Conservation (phyloP, 2,113 vertebrate genomes). For the Crotalus helleri region DNA sequence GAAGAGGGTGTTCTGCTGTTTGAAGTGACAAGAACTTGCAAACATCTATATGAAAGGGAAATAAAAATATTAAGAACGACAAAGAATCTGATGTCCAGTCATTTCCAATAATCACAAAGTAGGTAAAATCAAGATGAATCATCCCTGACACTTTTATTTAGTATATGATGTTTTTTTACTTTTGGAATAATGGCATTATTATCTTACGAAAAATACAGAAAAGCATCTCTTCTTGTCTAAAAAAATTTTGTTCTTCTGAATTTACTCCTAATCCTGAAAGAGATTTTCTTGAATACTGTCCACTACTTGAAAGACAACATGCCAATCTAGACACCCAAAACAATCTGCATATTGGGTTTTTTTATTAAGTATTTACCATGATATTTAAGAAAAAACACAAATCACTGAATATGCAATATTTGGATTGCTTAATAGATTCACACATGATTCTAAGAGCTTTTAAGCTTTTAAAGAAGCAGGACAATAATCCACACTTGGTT, state of each 20-base stretch:
- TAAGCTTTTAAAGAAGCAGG: slow-evolving; percentile 6
- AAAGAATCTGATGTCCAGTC: slow-evolving; percentile 51
- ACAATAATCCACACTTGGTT: not conserved
- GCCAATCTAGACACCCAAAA: slow-evolving; percentile 45
- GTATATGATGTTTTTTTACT: not conserved
- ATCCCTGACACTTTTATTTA: not conserved
- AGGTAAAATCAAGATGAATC: slow-evolving; percentile 23
- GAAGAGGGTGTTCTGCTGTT: slow-evolving; percentile 62
- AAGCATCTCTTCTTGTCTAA: not conserved
- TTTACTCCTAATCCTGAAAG: not conserved
- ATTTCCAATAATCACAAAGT: slow-evolving; percentile 45
- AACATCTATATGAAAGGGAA: slow-evolving; percentile 65
- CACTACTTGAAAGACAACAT: slow-evolving; percentile 33
- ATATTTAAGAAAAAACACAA: slow-evolving; percentile 24
- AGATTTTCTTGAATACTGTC: slow-evolving; percentile 7
- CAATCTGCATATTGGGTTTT: slow-evolving; percentile 47
- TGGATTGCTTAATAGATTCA: slow-evolving; percentile 4
- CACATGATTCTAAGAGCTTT: slow-evolving; percentile 12
- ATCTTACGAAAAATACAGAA: not conserved
- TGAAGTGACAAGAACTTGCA: slow-evolving; percentile 70
- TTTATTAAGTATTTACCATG: slow-evolving; percentile 41
- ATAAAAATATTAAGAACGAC: slow-evolving; percentile 69
- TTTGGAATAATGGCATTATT: not conserved
- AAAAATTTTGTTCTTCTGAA: not conserved
- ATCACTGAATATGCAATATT: not conserved